phyloP scores from a whole-genome alignment of 2,888 invertebrate species.

The Nomada flava region DNA sequence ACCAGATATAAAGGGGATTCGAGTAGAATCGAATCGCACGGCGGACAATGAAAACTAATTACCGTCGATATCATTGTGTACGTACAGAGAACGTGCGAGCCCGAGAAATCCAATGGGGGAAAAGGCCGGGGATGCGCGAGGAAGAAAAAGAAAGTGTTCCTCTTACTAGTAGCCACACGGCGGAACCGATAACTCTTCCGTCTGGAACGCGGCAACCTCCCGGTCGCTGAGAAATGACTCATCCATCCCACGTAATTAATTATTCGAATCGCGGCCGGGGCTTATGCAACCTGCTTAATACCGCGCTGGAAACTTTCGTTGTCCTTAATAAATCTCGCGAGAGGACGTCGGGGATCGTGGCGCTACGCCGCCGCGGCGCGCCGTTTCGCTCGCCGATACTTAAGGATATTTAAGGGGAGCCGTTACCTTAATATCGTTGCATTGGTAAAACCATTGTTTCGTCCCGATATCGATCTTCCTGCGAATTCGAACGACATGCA shows the following conservation, averaged over 20 bases:
- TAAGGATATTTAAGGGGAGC: slow-evolving; percentile 39
- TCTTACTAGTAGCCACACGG: slow-evolving; percentile 53
- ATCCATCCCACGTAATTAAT: slow-evolving; percentile 62
- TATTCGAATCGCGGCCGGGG: slow-evolving; percentile 63
- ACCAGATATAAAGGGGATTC: slow-evolving; percentile 15
- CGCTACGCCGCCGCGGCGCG: slow-evolving; percentile 10
- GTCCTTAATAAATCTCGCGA: slow-evolving; percentile 53
- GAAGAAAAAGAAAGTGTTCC: slow-evolving; percentile 56
- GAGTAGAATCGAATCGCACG: slow-evolving; percentile 65
- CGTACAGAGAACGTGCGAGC: slow-evolving; percentile 43
- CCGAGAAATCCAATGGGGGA: slow-evolving; percentile 22
- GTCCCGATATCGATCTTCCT: slow-evolving; percentile 69
- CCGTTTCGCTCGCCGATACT: slow-evolving; percentile 10
- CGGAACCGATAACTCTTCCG: slow-evolving; percentile 65
- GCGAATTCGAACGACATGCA: slow-evolving; percentile 66
- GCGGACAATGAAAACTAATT: slow-evolving; percentile 71
- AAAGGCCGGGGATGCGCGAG: neutral
- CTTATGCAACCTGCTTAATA: slow-evolving; percentile 54
- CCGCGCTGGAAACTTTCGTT: slow-evolving; percentile 38
- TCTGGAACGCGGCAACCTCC: slow-evolving; percentile 28
- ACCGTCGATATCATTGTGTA: slow-evolving; percentile 61
- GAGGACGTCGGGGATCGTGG: slow-evolving; percentile 31
- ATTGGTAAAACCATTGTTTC: slow-evolving; percentile 63
- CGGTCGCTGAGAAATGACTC: slow-evolving; percentile 53
- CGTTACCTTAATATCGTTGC: slow-evolving; percentile 66